These are phyloP conservation scores for Sebastes baramenuke DNA, from an alignment of 2,797 vertebrate genomes.

Conservation along the genomic window DNA sequence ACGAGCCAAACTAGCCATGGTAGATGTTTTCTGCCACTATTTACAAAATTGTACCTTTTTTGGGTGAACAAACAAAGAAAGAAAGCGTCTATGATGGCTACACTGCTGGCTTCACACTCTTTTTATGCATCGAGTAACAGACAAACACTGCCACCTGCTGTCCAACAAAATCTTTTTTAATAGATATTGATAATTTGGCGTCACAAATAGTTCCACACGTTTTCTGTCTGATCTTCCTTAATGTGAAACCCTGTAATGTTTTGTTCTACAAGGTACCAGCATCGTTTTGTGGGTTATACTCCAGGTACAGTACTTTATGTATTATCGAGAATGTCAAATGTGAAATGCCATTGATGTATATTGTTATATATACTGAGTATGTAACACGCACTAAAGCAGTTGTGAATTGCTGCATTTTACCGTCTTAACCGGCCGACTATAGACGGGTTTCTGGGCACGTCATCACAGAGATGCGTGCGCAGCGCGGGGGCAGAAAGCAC, in stretches of 20 bases:
- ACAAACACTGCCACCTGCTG: constrained; percentile 82
- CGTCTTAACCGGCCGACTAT: constrained; percentile 48
- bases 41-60: not conserved
- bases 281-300: constrained; percentile 64
- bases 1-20: constrained; percentile 3
- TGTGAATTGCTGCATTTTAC: constrained; percentile 72
- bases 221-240: not conserved
- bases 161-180: constrained; percentile 31
- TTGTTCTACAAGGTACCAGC: constrained; percentile 56
- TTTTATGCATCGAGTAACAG: constrained; percentile 51
- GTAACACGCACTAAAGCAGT: constrained; percentile 64
- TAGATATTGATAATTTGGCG: not conserved
- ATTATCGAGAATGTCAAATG: constrained; percentile 71
- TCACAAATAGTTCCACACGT: not conserved
- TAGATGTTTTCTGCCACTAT: constrained; percentile 26
- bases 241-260: constrained; percentile 44
- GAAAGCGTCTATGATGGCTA: constrained; percentile 28
- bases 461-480: too few species aligned
- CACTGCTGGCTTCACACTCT: constrained; percentile 16
- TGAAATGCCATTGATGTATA: constrained; percentile 72
- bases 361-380: constrained; percentile 73
- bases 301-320: constrained; percentile 54
- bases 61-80: not conserved
- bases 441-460: too few species aligned
- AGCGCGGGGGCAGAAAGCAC: too few species aligned